phyloP scores from a whole-genome alignment of 2,113 vertebrate species.

The Actinemys pallida region DNA sequence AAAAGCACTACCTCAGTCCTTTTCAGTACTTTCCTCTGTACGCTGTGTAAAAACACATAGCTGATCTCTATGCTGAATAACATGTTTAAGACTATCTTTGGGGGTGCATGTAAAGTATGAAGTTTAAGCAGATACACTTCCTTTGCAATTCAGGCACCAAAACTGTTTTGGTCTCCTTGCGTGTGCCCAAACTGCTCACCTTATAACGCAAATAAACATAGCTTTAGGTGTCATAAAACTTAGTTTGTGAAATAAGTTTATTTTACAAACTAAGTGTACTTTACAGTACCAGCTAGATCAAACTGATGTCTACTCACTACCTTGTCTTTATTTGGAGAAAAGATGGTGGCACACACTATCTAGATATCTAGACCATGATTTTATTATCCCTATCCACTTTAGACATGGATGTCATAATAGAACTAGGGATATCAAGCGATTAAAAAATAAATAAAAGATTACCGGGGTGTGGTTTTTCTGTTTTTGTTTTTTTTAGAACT shows the following conservation, averaged over 20 bases:
- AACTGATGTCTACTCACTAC: neutral
- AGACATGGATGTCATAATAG: too few relatives aligned
- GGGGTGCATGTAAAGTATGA: neutral
- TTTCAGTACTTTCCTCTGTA: neutral
- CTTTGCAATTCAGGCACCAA: neutral
- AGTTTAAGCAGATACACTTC: neutral
- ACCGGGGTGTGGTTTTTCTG: neutral
- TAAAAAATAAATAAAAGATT: neutral
- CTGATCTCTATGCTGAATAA: neutral
- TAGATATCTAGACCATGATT: neutral
- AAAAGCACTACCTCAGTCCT: neutral
- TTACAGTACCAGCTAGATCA: neutral
- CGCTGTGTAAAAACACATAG: neutral
- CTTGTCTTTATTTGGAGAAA: neutral
- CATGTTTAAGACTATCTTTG: neutral
- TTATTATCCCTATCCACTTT: too few relatives aligned
- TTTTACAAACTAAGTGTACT: neutral
- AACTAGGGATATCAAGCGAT: too few relatives aligned
- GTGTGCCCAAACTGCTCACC: neutral
- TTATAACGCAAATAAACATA: neutral
- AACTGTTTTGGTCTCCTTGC: neutral
- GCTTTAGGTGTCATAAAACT: neutral
- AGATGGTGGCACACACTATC: neutral
- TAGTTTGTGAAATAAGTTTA: neutral
- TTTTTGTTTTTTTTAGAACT: slow-evolving; percentile 81